A percentile compares a stretch with the other conserved stretches of the same genome.
Evolutionary conservation across 2,797 vertebrate genomes (phyloP).

Genomic region (Pitangus sulphuratus): DNA sequence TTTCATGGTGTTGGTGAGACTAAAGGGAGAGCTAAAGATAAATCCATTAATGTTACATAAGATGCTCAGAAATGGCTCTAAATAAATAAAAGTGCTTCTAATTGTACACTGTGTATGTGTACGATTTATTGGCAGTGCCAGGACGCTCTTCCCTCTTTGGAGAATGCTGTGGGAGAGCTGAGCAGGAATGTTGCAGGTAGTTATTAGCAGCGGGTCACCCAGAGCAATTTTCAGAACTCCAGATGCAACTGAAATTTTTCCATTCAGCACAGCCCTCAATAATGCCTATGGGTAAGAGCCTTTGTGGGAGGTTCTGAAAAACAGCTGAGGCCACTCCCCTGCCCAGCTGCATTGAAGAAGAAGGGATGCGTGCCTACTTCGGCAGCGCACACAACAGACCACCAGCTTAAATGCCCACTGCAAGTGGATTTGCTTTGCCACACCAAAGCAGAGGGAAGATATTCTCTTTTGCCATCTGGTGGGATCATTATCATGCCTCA

Average conservation of each 20-base stretch:
- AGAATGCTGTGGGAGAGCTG: background rate
- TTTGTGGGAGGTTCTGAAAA: background rate
- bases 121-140: background rate
- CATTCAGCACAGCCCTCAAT: background rate
- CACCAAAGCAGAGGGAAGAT: background rate
- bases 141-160: background rate
- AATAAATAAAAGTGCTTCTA: constrained; percentile 34
- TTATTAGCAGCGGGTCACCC: background rate
- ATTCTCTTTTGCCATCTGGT: background rate
- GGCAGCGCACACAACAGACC: accelerated
- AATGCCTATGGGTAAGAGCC: background rate
- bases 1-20: background rate
- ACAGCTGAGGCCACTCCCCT: background rate
- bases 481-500: background rate
- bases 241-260: background rate
- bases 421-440: background rate
- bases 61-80: constrained; percentile 18
- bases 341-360: background rate
- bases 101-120: background rate
- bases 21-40: constrained; percentile 14
- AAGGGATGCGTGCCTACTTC: accelerated
- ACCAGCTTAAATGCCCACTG: background rate
- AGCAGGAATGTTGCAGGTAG: background rate
- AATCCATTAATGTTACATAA: constrained; percentile 36
- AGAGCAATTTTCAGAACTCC: background rate